Percentiles rank a stretch among this genome's conserved stretches.
phyloP scores from a whole-genome alignment of 2,888 invertebrate genomes.

The Megastigmus dorsalis region DNA sequence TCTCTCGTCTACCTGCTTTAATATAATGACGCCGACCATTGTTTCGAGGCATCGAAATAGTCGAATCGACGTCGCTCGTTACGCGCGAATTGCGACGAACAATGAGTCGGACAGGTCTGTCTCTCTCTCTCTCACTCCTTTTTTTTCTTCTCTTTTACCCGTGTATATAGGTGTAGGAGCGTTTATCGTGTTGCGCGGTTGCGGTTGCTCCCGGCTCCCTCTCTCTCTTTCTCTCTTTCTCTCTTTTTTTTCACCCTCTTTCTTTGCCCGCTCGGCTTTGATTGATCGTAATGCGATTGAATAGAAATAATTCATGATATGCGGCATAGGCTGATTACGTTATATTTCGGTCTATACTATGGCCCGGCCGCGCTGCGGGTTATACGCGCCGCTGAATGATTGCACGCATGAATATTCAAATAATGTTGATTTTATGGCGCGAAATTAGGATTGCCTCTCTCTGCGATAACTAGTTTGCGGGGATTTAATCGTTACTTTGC shows the following conservation, averaged over 20 bases:
- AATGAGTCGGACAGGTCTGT: too few species aligned
- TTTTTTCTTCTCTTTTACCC: background rate
- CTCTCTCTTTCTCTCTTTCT: too few species aligned
- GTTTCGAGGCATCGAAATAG: background rate
- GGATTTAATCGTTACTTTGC: conserved; percentile 19
- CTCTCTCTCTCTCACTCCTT: too few species aligned
- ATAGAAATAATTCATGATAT: conserved; percentile 10
- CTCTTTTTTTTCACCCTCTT: background rate
- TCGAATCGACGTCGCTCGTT: background rate
- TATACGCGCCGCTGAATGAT: conserved; percentile 2
- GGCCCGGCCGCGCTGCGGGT: background rate
- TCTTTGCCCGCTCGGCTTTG: background rate
- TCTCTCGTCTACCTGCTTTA: too few species aligned
- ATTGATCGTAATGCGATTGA: conserved; percentile 16
- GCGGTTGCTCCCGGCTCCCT: too few species aligned
- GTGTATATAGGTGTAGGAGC: too few species aligned
- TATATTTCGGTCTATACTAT: background rate
- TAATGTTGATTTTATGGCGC: conserved; percentile 17
- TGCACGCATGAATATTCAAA: conserved; percentile 26
- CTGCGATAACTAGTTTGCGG: background rate
- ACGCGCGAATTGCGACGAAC: background rate
- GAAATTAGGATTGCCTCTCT: conserved; percentile 21
- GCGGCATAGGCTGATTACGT: background rate
- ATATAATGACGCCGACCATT: background rate
- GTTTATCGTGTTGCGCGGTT: background rate